These are phyloP conservation scores for Brachylomia viminalis DNA, from an alignment of 2,888 invertebrate species.

Conservation along the genomic window DNA sequence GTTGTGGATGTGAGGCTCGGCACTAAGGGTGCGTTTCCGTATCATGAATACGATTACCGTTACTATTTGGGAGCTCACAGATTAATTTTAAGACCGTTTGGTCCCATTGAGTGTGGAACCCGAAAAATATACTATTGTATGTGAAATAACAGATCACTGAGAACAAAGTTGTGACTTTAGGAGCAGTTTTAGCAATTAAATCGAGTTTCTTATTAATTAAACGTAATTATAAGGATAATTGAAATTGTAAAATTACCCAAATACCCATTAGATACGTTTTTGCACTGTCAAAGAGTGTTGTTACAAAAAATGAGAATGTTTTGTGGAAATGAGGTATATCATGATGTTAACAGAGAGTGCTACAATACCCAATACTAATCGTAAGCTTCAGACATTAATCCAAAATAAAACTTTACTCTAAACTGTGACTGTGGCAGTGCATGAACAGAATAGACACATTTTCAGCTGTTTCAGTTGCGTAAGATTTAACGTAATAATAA, in stretches of 20 bases:
- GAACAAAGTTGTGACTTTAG: slow-evolving; percentile 57
- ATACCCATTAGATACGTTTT: slow-evolving; percentile 12
- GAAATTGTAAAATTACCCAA: slow-evolving; percentile 33
- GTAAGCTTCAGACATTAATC: slow-evolving; percentile 22
- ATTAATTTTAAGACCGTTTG: slow-evolving; percentile 16
- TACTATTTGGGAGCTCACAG: neutral
- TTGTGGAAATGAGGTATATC: slow-evolving; percentile 11
- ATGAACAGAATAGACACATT: neutral
- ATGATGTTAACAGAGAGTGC: slow-evolving; percentile 28
- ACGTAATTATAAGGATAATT: slow-evolving; percentile 51
- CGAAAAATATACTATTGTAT: neutral
- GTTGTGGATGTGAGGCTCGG: slow-evolving; percentile 6
- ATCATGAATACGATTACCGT: neutral
- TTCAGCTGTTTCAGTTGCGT: slow-evolving; percentile 27
- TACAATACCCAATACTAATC: slow-evolving; percentile 40
- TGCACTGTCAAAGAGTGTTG: slow-evolving; percentile 26
- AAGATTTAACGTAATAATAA: slow-evolving; percentile 37
- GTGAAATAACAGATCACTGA: slow-evolving; percentile 7
- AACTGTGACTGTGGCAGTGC: slow-evolving; percentile 28
- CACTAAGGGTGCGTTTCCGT: slow-evolving; percentile 30
- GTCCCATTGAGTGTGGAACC: slow-evolving; percentile 1
- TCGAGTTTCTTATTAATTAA: slow-evolving; percentile 54
- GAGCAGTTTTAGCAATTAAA: slow-evolving; percentile 45
- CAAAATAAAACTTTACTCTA: neutral
- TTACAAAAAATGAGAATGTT: neutral